These are phyloP conservation scores for Drosophila hamatofila DNA, from an alignment of 2,888 invertebrate genomes.

Conservation along the genomic window DNA sequence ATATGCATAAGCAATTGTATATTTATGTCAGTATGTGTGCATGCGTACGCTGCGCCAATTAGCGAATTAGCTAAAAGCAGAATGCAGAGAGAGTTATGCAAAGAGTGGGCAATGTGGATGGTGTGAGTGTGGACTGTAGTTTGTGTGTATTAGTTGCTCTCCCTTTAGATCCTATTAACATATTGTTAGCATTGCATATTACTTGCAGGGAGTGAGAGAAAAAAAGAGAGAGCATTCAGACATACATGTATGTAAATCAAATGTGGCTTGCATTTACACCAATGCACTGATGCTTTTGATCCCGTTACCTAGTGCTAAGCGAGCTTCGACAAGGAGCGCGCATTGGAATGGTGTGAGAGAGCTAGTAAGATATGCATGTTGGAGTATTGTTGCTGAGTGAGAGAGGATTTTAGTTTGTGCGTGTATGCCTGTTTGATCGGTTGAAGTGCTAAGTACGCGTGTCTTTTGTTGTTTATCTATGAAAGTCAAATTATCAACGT, in stretches of 20 bases:
- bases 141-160: background rate
- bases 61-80: background rate
- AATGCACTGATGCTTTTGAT: slow-evolving; percentile 11
- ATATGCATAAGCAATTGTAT: no score
- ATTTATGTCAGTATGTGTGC: background rate
- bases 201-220: background rate
- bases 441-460: background rate
- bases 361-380: background rate
- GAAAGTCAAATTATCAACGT: background rate
- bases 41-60: background rate
- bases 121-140: background rate
- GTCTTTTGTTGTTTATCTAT: background rate
- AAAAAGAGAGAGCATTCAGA: background rate
- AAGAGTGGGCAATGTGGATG: background rate
- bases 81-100: background rate
- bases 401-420: slow-evolving; percentile 1
- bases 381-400: no score
- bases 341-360: background rate
- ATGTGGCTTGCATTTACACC: background rate
- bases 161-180: background rate
- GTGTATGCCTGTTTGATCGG: background rate
- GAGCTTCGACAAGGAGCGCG: background rate
- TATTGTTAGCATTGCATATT: background rate
- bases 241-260: background rate
- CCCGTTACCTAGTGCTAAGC: background rate